phyloP scores from a whole-genome alignment of 2,888 invertebrate genomes.

The Seladonia tumulorum region DNA sequence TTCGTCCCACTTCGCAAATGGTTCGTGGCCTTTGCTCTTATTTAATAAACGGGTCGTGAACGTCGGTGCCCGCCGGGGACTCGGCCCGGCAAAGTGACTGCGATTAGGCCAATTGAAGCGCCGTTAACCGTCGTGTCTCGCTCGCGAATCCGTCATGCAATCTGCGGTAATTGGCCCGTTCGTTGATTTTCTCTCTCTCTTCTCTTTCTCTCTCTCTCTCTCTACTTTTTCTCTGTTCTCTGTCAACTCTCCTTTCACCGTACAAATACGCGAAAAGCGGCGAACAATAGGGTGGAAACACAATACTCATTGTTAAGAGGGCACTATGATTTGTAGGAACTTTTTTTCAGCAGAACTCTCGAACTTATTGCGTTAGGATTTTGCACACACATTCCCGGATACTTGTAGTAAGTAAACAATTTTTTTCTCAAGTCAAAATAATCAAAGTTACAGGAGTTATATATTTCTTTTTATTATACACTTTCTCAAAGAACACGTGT shows the following conservation, averaged over 20 bases:
- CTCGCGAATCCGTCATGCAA: slow-evolving; percentile 47
- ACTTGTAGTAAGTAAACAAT: not conserved
- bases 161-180: slow-evolving; percentile 50
- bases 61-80: slow-evolving; percentile 56
- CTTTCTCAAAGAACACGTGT: not conserved
- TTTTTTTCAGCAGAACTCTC: not conserved
- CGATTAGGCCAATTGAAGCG: slow-evolving; percentile 69
- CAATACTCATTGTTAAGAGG: not conserved
- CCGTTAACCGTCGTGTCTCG: slow-evolving; percentile 58
- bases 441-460: not conserved
- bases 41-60: slow-evolving; percentile 68
- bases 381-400: not conserved
- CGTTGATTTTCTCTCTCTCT: slow-evolving; percentile 35
- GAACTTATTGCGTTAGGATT: not conserved
- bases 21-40: slow-evolving; percentile 70
- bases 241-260: not conserved
- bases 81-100: slow-evolving; percentile 60
- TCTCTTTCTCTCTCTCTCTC: not conserved
- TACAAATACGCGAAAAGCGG: not conserved
- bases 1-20: slow-evolving; percentile 66
- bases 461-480: not conserved
- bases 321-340: not conserved
- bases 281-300: not conserved
- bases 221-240: not conserved
- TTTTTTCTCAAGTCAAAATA: not conserved